Percentiles rank a stretch among this genome's conserved stretches.
These are phyloP conservation scores for Argentina silus DNA, from an alignment of 2,797 vertebrate genomes.

Conservation along the genomic window DNA sequence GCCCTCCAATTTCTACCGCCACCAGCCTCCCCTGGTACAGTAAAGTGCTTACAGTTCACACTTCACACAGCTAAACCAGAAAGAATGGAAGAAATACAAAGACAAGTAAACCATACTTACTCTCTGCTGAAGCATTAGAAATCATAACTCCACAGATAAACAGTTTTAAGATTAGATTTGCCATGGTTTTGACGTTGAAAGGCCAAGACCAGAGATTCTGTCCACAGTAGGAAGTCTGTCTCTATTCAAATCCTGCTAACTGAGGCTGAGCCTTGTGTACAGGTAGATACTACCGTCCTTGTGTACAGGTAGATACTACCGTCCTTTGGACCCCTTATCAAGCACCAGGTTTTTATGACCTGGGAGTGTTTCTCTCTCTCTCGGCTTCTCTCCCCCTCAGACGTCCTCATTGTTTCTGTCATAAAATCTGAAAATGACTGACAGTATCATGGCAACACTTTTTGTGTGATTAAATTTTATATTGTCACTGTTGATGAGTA, in stretches of 20 bases:
- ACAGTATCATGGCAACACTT: conserved; percentile 14
- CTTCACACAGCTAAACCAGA: not conserved
- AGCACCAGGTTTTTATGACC: conserved; percentile 47
- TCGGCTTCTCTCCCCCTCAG: not conserved
- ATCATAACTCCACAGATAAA: conserved; percentile 26
- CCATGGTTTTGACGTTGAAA: conserved; percentile 25
- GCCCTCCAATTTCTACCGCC: too few species aligned
- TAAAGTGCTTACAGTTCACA: not conserved
- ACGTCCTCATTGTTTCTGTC: conserved; percentile 45
- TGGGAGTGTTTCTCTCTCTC: conserved; percentile 42
- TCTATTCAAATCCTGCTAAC: not conserved
- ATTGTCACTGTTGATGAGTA: not conserved
- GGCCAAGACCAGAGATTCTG: not conserved
- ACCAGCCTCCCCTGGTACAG: not conserved
- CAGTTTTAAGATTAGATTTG: conserved; percentile 10
- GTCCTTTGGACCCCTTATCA: conserved; percentile 58
- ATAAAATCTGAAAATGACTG: conserved; percentile 40
- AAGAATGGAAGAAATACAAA: not conserved
- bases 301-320: not conserved
- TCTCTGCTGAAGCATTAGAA: not conserved
- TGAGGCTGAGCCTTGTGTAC: not conserved
- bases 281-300: conserved; percentile 30
- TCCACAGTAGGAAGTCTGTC: not conserved
- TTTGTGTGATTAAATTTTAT: conserved; percentile 3
- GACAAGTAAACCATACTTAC: conserved; percentile 31